Conservation (phyloP, 37 sponge, comb jelly and placozoan species). For the Haliclona indistincta region DNA sequence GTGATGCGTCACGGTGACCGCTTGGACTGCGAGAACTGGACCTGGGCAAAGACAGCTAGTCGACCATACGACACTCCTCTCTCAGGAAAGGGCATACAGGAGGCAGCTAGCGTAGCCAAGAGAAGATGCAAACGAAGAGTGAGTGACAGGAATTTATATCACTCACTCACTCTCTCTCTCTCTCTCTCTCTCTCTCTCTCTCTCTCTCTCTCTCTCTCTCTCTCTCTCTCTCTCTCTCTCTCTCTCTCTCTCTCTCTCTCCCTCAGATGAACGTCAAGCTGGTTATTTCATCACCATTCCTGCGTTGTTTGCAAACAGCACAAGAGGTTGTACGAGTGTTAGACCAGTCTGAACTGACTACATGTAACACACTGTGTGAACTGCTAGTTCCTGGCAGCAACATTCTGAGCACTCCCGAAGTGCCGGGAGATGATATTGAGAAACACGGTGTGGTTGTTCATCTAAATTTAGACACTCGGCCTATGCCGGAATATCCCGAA, state of each 20-base stretch:
- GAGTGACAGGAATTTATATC: not conserved
- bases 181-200: constrained; percentile 17
- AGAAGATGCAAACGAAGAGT: constrained; percentile 39
- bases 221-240: constrained; percentile 8
- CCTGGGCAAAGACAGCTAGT: constrained; percentile 24
- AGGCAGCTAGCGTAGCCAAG: constrained; percentile 6
- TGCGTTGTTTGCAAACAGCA: constrained; percentile 53
- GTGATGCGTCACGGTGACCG: constrained; percentile 58
- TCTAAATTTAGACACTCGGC: not conserved
- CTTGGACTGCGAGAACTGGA: constrained; percentile 6
- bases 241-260: not conserved
- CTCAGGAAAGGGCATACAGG: constrained; percentile 7
- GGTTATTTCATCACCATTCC: constrained; percentile 36
- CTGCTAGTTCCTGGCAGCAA: not conserved
- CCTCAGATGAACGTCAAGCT: constrained; percentile 6
- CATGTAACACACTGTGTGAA: constrained; percentile 25
- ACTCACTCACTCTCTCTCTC: constrained; percentile 4
- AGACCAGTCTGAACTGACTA: constrained; percentile 10
- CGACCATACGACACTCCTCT: constrained; percentile 56
- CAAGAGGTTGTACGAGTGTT: constrained; percentile 10
- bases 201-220: constrained; percentile 11
- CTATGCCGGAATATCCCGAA: constrained; percentile 38
- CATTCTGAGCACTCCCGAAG: constrained; percentile 26
- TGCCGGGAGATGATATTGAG: constrained; percentile 14
- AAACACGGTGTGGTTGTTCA: not conserved